Conservation (phyloP, 2,888 invertebrate genomes). For the Autographa gamma region DNA sequence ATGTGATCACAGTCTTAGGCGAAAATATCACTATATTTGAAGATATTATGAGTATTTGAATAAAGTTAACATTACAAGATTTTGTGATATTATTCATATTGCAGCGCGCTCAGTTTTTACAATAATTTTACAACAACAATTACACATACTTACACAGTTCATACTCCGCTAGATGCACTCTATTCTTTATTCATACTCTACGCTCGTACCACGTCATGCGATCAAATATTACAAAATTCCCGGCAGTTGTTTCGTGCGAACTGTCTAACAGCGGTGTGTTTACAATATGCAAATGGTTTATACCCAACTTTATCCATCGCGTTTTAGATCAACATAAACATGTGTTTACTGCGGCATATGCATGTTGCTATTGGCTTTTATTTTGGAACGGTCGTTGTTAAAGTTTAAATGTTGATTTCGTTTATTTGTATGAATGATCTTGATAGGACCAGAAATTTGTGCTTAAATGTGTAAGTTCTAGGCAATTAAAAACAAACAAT, state of each 20-base stretch:
- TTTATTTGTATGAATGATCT: not conserved
- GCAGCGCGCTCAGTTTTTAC: no score
- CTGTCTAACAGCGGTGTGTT: conserved; percentile 36
- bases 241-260: conserved; percentile 26
- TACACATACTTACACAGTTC: no score
- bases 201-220: conserved; percentile 11
- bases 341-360: not conserved
- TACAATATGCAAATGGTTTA: conserved; percentile 55
- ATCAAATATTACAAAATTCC: conserved; percentile 26
- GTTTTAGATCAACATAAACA: conserved; percentile 16
- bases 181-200: no score
- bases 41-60: no score
- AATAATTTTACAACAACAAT: no score
- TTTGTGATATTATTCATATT: no score
- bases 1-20: no score
- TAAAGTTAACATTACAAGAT: no score
- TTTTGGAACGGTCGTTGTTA: not conserved
- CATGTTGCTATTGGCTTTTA: conserved; percentile 6
- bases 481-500: no score
- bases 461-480: no score
- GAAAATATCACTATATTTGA: no score
- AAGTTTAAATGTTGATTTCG: not conserved
- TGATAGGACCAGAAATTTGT: not conserved
- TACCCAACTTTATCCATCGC: conserved; percentile 35
- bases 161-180: no score